Evolutionary conservation across 2,888 invertebrate genomes (phyloP), one percentile per base, ranked within the genome.

Genomic region (Campoplex capitator): DNA sequence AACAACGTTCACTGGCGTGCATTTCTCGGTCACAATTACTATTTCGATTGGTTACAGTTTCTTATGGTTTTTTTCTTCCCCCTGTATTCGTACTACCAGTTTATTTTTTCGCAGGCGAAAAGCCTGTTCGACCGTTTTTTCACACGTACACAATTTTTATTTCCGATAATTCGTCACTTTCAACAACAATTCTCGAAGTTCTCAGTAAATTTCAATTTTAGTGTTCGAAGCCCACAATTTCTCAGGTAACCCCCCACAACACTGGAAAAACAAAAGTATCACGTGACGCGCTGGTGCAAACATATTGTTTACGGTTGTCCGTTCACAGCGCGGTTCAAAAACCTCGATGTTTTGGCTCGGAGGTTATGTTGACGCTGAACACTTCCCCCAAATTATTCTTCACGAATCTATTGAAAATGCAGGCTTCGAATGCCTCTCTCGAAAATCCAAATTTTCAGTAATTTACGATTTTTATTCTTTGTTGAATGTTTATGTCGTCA

Each of bases 291-390:
- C 13, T 13, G 32, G 62, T 23, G 58, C 23, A 13, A 28, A 51
- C 6, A 58, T 32, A 56, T 56, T 56, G 58, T 32, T 58, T 58
- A 58, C 28, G 28, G 13, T 58, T 32, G 58, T 13, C 28, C 28
- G 28, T 58, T 58, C 3, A 28, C 58, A 58, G 58, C 28, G 28
- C 28, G 13, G 58, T 6, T 28, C 28, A 32, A 32, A 58, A 13
- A 2, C 11, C 28, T 32, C 32, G 16, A 32, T 16, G 32, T 62
- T 62, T 51, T 7, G 51, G n/a, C 6, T 51, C 18, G 1, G 62
- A 62, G 62, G 62, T 62, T 62, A 62, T 62, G 62, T 62, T 62
- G 62, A 62, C 62, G 32, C 13, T 28, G 28, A 23, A 28, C 28
- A 58, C 58, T 32, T 3, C 28, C 58, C 58, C 28, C 58, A 28